These are phyloP conservation scores for Oligia strigilis DNA, from an alignment of 2,888 invertebrate genomes.

Conservation along the genomic window DNA sequence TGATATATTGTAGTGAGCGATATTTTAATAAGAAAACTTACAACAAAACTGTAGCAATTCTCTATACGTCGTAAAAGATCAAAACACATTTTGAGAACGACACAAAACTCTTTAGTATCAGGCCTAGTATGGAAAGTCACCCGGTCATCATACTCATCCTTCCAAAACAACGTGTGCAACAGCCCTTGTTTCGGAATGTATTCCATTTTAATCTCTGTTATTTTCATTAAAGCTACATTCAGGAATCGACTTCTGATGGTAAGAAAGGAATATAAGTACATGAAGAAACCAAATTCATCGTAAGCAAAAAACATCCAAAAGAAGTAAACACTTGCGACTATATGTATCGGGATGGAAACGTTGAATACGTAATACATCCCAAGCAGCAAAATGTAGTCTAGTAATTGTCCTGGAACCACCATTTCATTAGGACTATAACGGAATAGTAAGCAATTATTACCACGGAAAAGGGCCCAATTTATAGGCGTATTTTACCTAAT, in stretches of 20 bases:
- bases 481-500: too few species aligned
- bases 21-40: slow-evolving; percentile 65
- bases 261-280: slow-evolving; percentile 68
- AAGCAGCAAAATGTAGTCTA: too few species aligned
- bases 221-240: slow-evolving; percentile 79
- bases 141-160: slow-evolving; percentile 70
- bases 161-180: slow-evolving; percentile 77
- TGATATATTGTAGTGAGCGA: not conserved
- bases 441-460: too few species aligned
- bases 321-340: slow-evolving; percentile 70
- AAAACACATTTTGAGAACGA: slow-evolving; percentile 73
- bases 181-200: slow-evolving; percentile 76
- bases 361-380: slow-evolving; percentile 70
- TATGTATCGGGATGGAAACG: slow-evolving; percentile 66
- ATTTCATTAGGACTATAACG: too few species aligned
- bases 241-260: slow-evolving; percentile 77
- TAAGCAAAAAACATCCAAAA: slow-evolving; percentile 72
- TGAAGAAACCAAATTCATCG: slow-evolving; percentile 72
- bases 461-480: too few species aligned
- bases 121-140: slow-evolving; percentile 74
- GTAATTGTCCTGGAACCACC: too few species aligned
- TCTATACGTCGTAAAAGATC: slow-evolving; percentile 69
- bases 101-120: slow-evolving; percentile 67
- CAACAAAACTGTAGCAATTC: slow-evolving; percentile 72
- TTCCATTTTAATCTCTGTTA: slow-evolving; percentile 71